Evolutionary conservation across 1,140 invertebrate species (phyloP).

Genomic region (Oncopeltus fasciatus): DNA sequence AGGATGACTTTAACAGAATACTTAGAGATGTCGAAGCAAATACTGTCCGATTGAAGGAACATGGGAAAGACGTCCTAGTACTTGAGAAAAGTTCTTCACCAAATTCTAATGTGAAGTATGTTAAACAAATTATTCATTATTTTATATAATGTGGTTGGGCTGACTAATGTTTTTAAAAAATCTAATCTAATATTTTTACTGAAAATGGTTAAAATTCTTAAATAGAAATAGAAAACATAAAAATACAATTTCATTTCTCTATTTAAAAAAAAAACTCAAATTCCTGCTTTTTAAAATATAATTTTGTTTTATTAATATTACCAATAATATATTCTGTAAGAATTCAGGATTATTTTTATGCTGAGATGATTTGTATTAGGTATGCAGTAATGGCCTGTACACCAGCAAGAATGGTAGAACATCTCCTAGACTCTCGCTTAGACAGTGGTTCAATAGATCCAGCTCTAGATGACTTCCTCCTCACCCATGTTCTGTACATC

Average conservation of each 20-base stretch:
- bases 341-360: too few relatives aligned
- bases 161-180: background rate
- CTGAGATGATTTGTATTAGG: slow-evolving; percentile 40
- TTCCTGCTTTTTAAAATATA: too few relatives aligned
- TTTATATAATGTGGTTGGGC: background rate
- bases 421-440: slow-evolving; percentile 66
- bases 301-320: too few relatives aligned
- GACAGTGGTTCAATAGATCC: slow-evolving; percentile 42
- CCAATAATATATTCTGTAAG: too few relatives aligned
- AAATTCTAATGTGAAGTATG: slow-evolving; percentile 5
- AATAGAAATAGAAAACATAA: too few relatives aligned
- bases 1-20: slow-evolving; percentile 76
- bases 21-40: slow-evolving; percentile 75
- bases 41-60: slow-evolving; percentile 72
- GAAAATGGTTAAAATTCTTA: background rate
- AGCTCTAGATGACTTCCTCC: slow-evolving; percentile 70
- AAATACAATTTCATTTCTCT: too few relatives aligned
- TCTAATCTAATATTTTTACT: background rate
- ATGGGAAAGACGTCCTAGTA: slow-evolving; percentile 72
- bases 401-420: slow-evolving; percentile 75
- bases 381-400: slow-evolving; percentile 82
- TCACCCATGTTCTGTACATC: slow-evolving; percentile 80
- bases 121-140: background rate
- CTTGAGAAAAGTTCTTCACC: slow-evolving; percentile 49
- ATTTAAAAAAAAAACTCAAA: too few relatives aligned